Evolutionary conservation across 2,113 vertebrate genomes (phyloP).

Genomic region (Nibea albiflora): DNA sequence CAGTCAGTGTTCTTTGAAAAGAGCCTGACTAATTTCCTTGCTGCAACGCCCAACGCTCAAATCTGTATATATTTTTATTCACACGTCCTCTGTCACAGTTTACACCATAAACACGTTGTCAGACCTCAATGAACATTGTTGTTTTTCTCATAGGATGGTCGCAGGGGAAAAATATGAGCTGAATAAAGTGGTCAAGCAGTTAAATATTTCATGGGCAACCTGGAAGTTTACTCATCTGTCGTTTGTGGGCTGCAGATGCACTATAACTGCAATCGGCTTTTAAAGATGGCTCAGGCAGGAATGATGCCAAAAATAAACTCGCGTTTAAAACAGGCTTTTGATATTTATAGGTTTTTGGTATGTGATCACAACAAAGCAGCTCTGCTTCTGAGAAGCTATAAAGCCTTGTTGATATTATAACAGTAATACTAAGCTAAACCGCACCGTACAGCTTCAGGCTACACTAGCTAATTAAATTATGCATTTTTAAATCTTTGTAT

Average conservation of each 20-base stretch:
- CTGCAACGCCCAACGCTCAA: background rate
- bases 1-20: background rate
- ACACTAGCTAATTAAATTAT: background rate
- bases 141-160: background rate
- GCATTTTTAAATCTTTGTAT: background rate
- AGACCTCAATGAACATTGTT: slow-evolving; percentile 1
- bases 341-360: slow-evolving; percentile 45
- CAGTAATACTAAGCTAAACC: background rate
- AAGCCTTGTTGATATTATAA: background rate
- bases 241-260: slow-evolving; percentile 54
- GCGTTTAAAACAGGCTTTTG: slow-evolving; percentile 19
- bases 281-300: slow-evolving; percentile 38
- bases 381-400: slow-evolving; percentile 15
- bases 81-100: background rate
- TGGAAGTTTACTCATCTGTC: slow-evolving; percentile 76
- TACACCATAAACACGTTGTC: slow-evolving; percentile 15
- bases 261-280: slow-evolving; percentile 43
- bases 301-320: slow-evolving; percentile 54
- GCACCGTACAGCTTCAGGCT: slow-evolving; percentile 24
- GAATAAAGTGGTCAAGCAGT: slow-evolving; percentile 74
- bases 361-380: slow-evolving; percentile 11
- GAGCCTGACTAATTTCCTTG: background rate
- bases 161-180: slow-evolving; percentile 58
- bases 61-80: background rate
- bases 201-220: slow-evolving; percentile 79